Base-by-base conservation (phyloP, 2,113 vertebrate genomes). In the Tychaedon coryphoeus region DNA sequence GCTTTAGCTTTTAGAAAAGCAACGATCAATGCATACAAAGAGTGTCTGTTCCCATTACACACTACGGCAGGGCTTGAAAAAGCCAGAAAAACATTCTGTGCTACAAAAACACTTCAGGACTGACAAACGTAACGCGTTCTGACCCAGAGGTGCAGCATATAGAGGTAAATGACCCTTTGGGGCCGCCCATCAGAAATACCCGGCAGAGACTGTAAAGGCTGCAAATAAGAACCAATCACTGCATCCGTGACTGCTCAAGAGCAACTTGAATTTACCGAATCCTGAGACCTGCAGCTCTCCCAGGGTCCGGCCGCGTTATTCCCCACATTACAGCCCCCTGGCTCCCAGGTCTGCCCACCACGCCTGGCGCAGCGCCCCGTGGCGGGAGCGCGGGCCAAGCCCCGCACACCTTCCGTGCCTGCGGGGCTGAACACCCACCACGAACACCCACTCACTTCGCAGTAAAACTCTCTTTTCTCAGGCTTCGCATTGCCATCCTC, bases 371-470 rank as follows among this genome's bases (percentile, higher is more conserved):
- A 24, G 24, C 5, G 31, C 33, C 40, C 26, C 36, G 3, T 0
- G 40, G 5, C 50, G 20, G 14, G 5, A 62, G 15, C 10, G 5
- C 0, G 14, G 12, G 6, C 33, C 24, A 12, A 1, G 0, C 8
- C 45, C 54, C 24, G 28, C 56, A 14, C 84, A 7, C 9, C 42
- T 18, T 2, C 47, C 56, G 8, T 0, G n/a, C 38, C 83, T 6
- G 23, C 0, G 1, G n/a, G 14, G 10, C 50, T 3, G 20, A 36
- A 61, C 36, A 36, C 14, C 4, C 66, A n/a, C 4, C 62, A 19
- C 19, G 22, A 19, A 76, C 66, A 62, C 5, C 1, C 57, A 94
- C 96, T 95, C 88, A 96, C 96, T 31, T 96, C 74, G 43, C 95
- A 97, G 29, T 88, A 96, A 34, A 92, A 89, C 9, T n/a, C 67